These are phyloP conservation scores for Ceratina australensis DNA, from an alignment of 1,140 invertebrate genomes.

Conservation along the genomic window DNA sequence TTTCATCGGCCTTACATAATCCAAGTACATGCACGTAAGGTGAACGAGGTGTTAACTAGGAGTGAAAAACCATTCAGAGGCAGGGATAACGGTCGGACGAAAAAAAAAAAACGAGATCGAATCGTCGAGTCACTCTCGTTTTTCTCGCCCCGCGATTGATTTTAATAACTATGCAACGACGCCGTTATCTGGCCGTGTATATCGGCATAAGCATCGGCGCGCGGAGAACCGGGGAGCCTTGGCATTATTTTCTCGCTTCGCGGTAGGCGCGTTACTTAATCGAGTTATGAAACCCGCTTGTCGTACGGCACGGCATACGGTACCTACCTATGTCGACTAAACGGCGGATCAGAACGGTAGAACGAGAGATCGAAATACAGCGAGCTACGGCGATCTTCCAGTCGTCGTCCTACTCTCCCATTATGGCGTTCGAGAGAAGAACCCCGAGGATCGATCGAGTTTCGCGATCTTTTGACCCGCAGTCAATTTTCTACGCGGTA, in stretches of 20 bases:
- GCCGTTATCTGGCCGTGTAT: slow-evolving; percentile 38
- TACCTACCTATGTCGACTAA: slow-evolving; percentile 28
- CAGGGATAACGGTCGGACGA: background rate
- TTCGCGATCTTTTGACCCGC: too few relatives aligned
- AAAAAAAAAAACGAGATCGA: background rate
- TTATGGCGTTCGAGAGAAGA: slow-evolving; percentile 2
- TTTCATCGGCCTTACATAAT: background rate
- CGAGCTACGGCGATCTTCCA: background rate
- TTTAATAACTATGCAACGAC: slow-evolving; percentile 45
- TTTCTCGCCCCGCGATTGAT: background rate
- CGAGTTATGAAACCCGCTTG: slow-evolving; percentile 64
- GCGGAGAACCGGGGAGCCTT: slow-evolving; percentile 60
- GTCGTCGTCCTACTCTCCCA: background rate
- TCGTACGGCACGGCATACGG: slow-evolving; percentile 26
- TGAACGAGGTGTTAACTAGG: background rate
- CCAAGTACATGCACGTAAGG: background rate
- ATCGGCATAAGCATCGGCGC: slow-evolving; percentile 4
- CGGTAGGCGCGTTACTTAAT: slow-evolving; percentile 66
- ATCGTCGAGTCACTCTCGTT: background rate
- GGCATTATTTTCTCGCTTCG: slow-evolving; percentile 69
- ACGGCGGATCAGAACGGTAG: slow-evolving; percentile 44
- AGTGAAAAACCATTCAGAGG: background rate
- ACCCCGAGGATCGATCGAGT: too few relatives aligned
- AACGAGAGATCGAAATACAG: slow-evolving; percentile 32
- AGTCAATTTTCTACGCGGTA: too few relatives aligned